Evolutionary conservation across 2,113 vertebrate species (phyloP), one percentile per base, ranked within the genome.

Genomic region (Podarcis muralis): DNA sequence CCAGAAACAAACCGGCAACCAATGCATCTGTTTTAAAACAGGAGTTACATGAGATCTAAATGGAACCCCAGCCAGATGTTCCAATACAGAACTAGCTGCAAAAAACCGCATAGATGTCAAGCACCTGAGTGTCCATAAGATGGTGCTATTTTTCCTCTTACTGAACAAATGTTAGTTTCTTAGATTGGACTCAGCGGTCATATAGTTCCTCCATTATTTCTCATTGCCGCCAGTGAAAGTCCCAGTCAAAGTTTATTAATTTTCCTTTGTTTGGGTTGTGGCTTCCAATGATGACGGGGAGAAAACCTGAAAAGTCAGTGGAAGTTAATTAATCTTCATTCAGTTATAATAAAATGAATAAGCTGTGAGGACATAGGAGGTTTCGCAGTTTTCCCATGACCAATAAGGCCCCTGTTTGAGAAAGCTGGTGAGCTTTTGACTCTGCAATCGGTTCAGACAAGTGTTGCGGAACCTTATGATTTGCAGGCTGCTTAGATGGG

Each of bases 91-190:
- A 84, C 79, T n/a, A 71, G 18, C 8, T 78, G 9, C 32, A 30
- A 27, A 22, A 80, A 30, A 30, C 12, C 57, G 2, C 48, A 72
- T 32, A 11, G 13, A 32, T 83, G 71, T 53, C 15, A 68, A 88
- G 74, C 9, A 25, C 84, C 30, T 78, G n/a, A 78, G 11, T 76
- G 27, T 22, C 92, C 92, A 75, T 53, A 66, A 91, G 89, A 48
- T 71, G 90, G 89, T 57, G 89, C 83, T 91, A 8, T 30, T 69
- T 87, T 66, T 89, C 71, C 66, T 79, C 35, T 27, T 16, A 2
- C 40, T 53, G n/a, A 32, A 4, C 6, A 1, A 15, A 2, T 6
- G 1, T 53, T 5, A 11, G 23, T 40, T 79, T 69, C 20, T 71
- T 69, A 18, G 32, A 72, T 62, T 40, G 16, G 12, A 72, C 57